phyloP scores from a whole-genome alignment of 2,888 invertebrate species.

The Drosophila macrothrix region DNA sequence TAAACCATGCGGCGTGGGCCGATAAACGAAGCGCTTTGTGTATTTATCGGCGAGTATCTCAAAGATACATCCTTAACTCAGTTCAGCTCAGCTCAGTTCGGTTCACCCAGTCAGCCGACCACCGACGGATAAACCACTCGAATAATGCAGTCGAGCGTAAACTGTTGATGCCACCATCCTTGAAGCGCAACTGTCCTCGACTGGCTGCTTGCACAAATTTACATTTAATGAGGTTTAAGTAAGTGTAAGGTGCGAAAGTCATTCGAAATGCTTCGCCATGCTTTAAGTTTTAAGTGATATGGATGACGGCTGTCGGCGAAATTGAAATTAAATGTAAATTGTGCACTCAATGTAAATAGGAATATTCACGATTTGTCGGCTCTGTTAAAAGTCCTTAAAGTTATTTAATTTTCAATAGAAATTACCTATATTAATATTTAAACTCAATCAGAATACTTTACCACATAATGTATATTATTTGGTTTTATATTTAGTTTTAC shows the following conservation, averaged over 20 bases:
- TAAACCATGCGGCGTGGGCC: conserved; percentile 22
- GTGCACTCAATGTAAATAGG: conserved; percentile 6
- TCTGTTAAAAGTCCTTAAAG: background rate
- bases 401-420: background rate
- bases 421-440: background rate
- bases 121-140: conserved; percentile 59
- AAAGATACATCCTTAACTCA: conserved; percentile 46
- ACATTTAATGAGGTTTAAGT: conserved; percentile 76
- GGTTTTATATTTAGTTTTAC: background rate
- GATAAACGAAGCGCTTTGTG: conserved; percentile 57
- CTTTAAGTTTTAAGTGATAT: conserved; percentile 40
- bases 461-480: background rate
- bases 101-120: conserved; percentile 12
- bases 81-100: conserved; percentile 10
- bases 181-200: conserved; percentile 31
- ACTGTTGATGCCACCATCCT: conserved; percentile 58
- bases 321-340: conserved; percentile 57
- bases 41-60: conserved; percentile 57
- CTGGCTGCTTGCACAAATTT: conserved; percentile 59
- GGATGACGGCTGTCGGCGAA: conserved; percentile 22
- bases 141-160: conserved; percentile 67
- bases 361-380: background rate
- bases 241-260: conserved; percentile 62
- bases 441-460: background rate
- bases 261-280: conserved; percentile 31